phyloP scores from a whole-genome alignment of 2,797 vertebrate species.

The Choloepus didactylus region DNA sequence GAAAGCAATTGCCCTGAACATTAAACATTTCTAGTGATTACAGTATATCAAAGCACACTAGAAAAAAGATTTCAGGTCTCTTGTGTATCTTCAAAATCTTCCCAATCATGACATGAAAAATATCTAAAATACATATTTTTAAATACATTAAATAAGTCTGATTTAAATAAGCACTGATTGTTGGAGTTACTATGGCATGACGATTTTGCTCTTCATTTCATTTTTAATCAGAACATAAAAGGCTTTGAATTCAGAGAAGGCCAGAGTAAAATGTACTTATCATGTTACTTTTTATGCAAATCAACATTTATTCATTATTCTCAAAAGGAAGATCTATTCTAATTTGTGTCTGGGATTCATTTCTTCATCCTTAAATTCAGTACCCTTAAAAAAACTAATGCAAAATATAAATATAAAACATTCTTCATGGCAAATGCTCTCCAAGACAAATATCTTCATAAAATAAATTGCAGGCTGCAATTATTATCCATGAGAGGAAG shows the following conservation, averaged over 20 bases:
- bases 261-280: constrained; percentile 1
- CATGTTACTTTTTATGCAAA: constrained; percentile 47
- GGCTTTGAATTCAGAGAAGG: background rate
- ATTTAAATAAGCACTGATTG: constrained; percentile 53
- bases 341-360: background rate
- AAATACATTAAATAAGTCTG: constrained; percentile 35
- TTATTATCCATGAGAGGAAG: constrained; percentile 47
- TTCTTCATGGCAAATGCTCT: constrained; percentile 54
- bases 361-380: constrained; percentile 51
- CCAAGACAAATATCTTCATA: constrained; percentile 30
- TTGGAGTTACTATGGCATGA: background rate
- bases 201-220: constrained; percentile 50
- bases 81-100: constrained; percentile 42
- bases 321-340: constrained; percentile 37
- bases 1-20: constrained; percentile 57
- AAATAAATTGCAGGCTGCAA: constrained; percentile 61
- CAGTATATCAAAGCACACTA: constrained; percentile 50
- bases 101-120: background rate
- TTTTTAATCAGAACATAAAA: constrained; percentile 56
- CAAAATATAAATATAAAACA: constrained; percentile 59
- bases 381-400: constrained; percentile 57
- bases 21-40: constrained; percentile 73
- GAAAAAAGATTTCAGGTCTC: constrained; percentile 1
- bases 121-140: background rate
- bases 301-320: constrained; percentile 60